A percentile compares a stretch with the other conserved stretches of the same genome.
Evolutionary conservation across 1,140 invertebrate species (phyloP).

Genomic region (Atta cephalotes): DNA sequence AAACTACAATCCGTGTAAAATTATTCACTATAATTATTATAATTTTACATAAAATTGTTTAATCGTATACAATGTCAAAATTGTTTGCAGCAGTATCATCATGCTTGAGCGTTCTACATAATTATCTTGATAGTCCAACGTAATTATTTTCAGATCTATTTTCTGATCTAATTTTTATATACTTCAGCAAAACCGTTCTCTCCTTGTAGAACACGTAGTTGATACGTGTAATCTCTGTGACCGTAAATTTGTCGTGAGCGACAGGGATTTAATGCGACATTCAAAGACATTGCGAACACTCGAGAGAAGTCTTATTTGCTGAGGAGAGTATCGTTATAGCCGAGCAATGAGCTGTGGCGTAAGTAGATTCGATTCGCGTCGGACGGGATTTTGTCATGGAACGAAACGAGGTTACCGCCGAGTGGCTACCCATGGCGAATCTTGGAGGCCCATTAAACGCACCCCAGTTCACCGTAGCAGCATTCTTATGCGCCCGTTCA

Average conservation of each 20-base stretch:
- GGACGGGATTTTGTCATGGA: slow-evolving; percentile 66
- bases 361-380: slow-evolving; percentile 75
- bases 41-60: no score
- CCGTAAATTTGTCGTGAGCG: not conserved
- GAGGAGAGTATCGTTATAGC: slow-evolving; percentile 65
- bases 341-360: slow-evolving; percentile 70
- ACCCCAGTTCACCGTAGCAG: slow-evolving; percentile 59
- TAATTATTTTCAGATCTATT: not conserved
- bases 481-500: slow-evolving; percentile 61
- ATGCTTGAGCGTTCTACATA: not conserved
- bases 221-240: not conserved
- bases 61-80: not conserved
- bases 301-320: not conserved
- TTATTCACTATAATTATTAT: no score
- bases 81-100: not conserved
- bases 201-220: not conserved
- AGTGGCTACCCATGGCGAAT: slow-evolving; percentile 82
- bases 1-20: no score
- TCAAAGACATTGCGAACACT: not conserved
- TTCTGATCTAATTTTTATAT: not conserved
- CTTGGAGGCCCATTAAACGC: slow-evolving; percentile 75
- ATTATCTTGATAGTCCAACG: not conserved
- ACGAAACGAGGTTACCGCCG: slow-evolving; percentile 79
- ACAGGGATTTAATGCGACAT: not conserved
- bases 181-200: not conserved